Conservation (phyloP, 2,113 vertebrate genomes). For the Orientallactaga bullata region DNA sequence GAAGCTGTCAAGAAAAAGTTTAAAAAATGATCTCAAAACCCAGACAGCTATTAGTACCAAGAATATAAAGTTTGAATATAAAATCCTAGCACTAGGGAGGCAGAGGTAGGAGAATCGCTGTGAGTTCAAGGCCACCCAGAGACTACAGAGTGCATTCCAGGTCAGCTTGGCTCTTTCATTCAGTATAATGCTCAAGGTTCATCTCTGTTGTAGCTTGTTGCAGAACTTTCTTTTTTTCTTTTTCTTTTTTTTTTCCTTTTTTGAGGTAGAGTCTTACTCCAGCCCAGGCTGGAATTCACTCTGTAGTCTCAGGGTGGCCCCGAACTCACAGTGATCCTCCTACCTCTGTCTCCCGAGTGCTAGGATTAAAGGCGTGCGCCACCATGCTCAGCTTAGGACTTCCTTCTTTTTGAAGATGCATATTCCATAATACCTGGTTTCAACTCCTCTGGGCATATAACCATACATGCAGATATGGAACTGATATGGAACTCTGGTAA, state of each 20-base stretch:
- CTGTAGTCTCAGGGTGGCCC: too few species aligned
- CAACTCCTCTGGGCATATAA: not conserved
- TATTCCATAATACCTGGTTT: not conserved
- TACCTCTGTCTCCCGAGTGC: too few species aligned
- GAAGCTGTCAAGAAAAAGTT: too few species aligned
- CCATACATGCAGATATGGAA: not conserved
- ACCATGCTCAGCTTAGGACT: not conserved
- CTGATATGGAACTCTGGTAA: not conserved
- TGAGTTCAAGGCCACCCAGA: too few species aligned
- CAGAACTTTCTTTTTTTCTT: not conserved
- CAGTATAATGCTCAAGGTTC: not conserved
- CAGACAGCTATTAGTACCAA: conserved; percentile 15
- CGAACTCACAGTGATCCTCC: too few species aligned
- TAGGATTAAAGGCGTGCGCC: too few species aligned
- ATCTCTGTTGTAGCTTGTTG: not conserved
- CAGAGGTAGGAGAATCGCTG: too few species aligned
- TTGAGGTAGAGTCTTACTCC: too few species aligned
- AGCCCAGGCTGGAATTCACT: too few species aligned
- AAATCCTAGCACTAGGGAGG: too few species aligned
- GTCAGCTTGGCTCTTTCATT: not conserved
- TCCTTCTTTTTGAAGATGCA: not conserved
- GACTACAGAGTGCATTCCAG: too few species aligned
- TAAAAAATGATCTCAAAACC: conserved; percentile 57
- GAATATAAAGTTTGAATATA: conserved; percentile 56
- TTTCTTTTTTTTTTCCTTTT: too few species aligned